These are phyloP conservation scores for Anarhynchus alexandrinus DNA, from an alignment of 2,113 vertebrate genomes.

Conservation along the genomic window DNA sequence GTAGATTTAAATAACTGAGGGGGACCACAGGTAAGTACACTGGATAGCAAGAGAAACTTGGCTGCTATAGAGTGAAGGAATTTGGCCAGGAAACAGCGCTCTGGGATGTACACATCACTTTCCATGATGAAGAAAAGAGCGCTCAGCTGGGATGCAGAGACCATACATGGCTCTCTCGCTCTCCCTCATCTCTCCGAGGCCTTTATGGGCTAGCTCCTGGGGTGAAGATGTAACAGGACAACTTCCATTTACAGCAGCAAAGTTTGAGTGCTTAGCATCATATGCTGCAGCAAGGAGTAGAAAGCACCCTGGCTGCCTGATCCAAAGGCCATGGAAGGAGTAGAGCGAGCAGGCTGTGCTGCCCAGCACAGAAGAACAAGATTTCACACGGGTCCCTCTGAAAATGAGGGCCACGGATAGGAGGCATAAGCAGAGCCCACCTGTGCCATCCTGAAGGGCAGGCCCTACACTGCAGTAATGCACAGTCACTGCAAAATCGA, in stretches of 20 bases:
- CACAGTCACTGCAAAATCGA: not conserved
- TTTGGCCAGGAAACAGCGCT: not conserved
- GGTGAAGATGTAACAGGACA: not conserved
- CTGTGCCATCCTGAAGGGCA: not conserved
- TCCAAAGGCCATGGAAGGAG: not conserved
- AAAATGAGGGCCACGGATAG: not conserved
- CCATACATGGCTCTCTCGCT: conserved; percentile 38
- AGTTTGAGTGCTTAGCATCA: not conserved
- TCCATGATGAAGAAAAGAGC: conserved; percentile 21
- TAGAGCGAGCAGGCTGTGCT: not conserved
- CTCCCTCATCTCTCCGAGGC: not conserved
- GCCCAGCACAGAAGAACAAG: not conserved
- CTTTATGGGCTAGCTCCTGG: not conserved
- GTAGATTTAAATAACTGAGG: not conserved
- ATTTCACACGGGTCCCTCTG: not conserved
- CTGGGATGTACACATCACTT: not conserved
- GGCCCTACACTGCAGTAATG: not conserved
- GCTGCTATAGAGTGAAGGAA: not conserved
- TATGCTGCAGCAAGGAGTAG: not conserved
- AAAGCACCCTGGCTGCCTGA: not conserved
- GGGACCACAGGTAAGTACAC: not conserved
- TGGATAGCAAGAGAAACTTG: not conserved
- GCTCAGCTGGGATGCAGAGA: not conserved
- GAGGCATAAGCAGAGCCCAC: not conserved
- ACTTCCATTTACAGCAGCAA: conserved; percentile 56